A percentile compares a stretch with the other conserved stretches of the same genome.
Evolutionary conservation across 2,797 vertebrate species (phyloP).

Genomic region (Tachyglossus aculeatus): DNA sequence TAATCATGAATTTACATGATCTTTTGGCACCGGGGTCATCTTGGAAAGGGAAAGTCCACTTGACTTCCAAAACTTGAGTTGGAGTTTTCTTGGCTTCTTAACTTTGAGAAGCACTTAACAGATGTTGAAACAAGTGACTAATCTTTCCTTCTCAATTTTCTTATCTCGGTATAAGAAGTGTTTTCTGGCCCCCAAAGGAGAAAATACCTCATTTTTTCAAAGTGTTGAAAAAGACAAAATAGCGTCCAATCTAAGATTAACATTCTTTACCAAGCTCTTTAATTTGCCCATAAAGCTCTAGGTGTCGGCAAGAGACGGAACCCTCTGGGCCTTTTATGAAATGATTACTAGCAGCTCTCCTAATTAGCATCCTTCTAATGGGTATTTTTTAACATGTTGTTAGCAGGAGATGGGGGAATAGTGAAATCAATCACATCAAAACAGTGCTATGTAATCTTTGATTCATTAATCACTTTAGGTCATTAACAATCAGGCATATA

Average conservation of each 20-base stretch:
- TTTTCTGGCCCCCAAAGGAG: not conserved
- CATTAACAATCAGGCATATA: conserved; percentile 28
- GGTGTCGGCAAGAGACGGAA: conserved; percentile 1
- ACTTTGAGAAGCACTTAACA: not conserved
- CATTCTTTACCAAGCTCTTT: not conserved
- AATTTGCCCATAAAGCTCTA: not conserved
- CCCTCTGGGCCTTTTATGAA: not conserved
- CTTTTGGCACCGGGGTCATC: not conserved
- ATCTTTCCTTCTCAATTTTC: not conserved
- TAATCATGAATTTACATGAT: not conserved
- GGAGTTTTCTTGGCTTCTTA: not conserved
- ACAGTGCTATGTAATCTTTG: not conserved
- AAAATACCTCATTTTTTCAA: not conserved
- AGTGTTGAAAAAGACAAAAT: not conserved
- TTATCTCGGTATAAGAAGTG: not conserved
- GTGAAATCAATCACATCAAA: not conserved
- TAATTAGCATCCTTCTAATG: conserved; percentile 6
- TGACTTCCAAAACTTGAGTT: not conserved
- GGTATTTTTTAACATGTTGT: not conserved
- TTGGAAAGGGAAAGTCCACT: not conserved
- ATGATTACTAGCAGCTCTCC: not conserved
- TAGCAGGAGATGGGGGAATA: conserved; percentile 1
- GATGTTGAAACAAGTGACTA: not conserved
- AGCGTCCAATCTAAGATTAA: not conserved
- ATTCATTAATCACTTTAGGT: conserved; percentile 1